Evolutionary conservation across 2,888 invertebrate species (phyloP), one percentile per base, ranked within the genome.

Genomic region (Philaethria dido): DNA sequence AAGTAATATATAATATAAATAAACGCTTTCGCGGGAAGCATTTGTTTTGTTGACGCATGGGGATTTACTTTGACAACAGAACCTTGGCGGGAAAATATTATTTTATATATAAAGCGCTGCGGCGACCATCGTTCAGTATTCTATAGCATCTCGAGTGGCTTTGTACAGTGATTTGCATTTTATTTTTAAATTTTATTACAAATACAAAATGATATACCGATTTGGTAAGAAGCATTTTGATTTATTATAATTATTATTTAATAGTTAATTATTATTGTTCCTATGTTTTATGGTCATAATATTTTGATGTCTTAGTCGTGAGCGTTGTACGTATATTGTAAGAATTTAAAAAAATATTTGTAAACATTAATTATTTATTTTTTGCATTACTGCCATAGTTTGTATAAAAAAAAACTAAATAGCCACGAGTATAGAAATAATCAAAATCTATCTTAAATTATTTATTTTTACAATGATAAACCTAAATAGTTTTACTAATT

Each of bases 31-130:
- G 48, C 50, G n/a, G 62, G 52, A 69, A 65, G 18, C 22, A 54
- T 62, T 18, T 68, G 60, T 63, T 60, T 55, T 59, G 61, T 62
- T 68, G 65, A 66, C 68, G 68, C 47, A 69, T 65, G 68, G 70
- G 70, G 54, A 63, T 68, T 70, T 63, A 68, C 66, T 63, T 47
- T 39, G 66, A 68, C 65, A 61, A 61, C 52, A 63, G 44, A 68
- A 25, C 48, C 62, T 68, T 52, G 48, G 36, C 42, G 68, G 52
- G 48, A 65, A 65, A 68, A 65, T 44, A 65, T 68, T 70, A 45
- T 48, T 70, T 63, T 55, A 70, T 64, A 70, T 68, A 66, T 70
- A 70, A 68, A 61, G 33, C 33, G 50, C 55, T 33, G 1, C 52
- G 25, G 18, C 44, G 25, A 18, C 20, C 52, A 60, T 54, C 70